Conservation (phyloP, 2,797 vertebrate species). For the Sternarchorhynchus goeldii region DNA sequence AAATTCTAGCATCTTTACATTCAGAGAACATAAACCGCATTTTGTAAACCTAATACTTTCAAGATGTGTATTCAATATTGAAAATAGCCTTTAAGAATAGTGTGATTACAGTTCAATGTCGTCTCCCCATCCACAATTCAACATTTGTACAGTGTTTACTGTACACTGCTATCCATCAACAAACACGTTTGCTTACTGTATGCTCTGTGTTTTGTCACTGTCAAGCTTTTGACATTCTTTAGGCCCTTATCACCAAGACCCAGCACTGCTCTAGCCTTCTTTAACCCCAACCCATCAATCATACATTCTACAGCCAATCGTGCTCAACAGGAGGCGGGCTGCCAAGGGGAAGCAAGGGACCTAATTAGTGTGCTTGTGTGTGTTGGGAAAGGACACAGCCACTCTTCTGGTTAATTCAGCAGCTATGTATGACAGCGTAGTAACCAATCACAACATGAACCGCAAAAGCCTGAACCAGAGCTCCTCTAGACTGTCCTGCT, state of each 20-base stretch:
- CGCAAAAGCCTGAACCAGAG: neutral
- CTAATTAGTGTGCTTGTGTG: slow-evolving; percentile 63
- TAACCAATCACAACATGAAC: neutral
- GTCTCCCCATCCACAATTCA: neutral
- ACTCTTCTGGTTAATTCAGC: slow-evolving; percentile 19
- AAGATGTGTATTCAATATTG: neutral
- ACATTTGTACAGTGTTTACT: neutral
- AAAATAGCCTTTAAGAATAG: neutral
- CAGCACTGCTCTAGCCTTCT: neutral
- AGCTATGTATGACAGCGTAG: neutral
- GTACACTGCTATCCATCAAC: neutral
- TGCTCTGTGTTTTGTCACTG: slow-evolving; percentile 25
- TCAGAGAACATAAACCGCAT: too few relatives aligned
- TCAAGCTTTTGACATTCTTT: slow-evolving; percentile 31
- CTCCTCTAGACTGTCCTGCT: too few relatives aligned
- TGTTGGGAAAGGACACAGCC: slow-evolving; percentile 8
- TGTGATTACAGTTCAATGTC: neutral
- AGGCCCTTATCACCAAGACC: neutral
- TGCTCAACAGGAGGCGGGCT: slow-evolving; percentile 33
- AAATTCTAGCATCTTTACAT: too few relatives aligned
- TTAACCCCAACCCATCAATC: slow-evolving; percentile 14
- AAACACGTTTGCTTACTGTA: neutral
- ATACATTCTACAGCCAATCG: slow-evolving; percentile 25
- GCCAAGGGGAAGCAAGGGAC: slow-evolving; percentile 63
- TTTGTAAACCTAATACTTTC: neutral